Conservation (phyloP, 1,140 invertebrate genomes). For the Temnothorax curvispinosus region DNA sequence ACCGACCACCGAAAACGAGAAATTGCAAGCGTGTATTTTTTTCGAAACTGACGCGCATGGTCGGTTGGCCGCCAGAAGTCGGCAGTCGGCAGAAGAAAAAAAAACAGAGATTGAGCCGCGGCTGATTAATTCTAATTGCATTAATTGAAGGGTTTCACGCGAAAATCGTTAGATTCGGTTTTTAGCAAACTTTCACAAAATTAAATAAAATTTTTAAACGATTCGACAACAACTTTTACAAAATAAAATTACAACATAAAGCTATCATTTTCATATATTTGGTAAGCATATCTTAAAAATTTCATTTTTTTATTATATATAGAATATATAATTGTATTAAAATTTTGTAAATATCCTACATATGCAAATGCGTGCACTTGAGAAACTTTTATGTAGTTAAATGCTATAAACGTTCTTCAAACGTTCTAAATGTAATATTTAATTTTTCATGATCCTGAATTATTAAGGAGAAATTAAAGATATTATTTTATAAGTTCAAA, state of each 20-base stretch:
- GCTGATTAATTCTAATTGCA: slow-evolving; percentile 56
- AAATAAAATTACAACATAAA: slow-evolving; percentile 8
- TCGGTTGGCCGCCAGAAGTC: neutral
- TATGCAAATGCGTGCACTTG: neutral
- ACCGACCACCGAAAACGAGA: slow-evolving; percentile 63
- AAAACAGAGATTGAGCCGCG: neutral
- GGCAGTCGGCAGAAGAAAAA: too few relatives aligned
- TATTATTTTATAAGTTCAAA: neutral
- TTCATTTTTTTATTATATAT: neutral
- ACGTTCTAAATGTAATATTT: neutral
- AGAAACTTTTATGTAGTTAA: neutral
- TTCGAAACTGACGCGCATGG: slow-evolving; percentile 12
- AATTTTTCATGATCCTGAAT: neutral
- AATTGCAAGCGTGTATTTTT: slow-evolving; percentile 42
- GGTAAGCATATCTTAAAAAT: neutral
- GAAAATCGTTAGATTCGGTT: slow-evolving; percentile 24
- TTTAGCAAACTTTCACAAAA: slow-evolving; percentile 34
- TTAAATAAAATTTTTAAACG: slow-evolving; percentile 2
- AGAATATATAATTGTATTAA: neutral
- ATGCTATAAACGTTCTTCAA: neutral
- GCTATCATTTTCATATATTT: neutral
- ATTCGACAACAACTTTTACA: neutral
- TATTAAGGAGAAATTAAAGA: neutral
- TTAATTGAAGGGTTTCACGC: slow-evolving; percentile 51
- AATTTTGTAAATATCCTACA: neutral